A percentile compares a stretch with the other conserved stretches of the same genome.
These are phyloP conservation scores for Drosophila watanabei DNA, from an alignment of 1,140 invertebrate species.

Conservation along the genomic window DNA sequence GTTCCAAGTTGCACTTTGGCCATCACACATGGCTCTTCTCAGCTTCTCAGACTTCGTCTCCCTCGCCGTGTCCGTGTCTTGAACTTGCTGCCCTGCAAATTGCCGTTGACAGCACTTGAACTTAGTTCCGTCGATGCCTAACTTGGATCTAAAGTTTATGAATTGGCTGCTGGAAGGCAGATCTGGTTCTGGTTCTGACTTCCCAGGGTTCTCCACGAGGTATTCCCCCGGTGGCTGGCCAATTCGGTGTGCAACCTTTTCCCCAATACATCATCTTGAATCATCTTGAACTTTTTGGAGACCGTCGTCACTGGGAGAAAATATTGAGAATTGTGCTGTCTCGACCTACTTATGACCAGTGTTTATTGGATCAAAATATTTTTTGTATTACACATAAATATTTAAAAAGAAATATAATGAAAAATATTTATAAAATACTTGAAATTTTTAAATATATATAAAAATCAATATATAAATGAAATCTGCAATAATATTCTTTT, in stretches of 20 bases:
- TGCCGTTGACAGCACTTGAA: conserved; percentile 47
- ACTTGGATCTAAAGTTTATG: conserved; percentile 2
- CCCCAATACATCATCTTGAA: conserved; percentile 41
- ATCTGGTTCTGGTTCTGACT: conserved; percentile 33
- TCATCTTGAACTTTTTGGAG: conserved; percentile 46
- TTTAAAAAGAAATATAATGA: no score
- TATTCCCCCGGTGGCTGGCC: conserved; percentile 29
- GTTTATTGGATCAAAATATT: no score
- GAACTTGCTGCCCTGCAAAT: conserved; percentile 57
- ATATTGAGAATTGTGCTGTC: neutral
- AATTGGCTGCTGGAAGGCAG: conserved; percentile 1
- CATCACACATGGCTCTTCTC: conserved; percentile 46
- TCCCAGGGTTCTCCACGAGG: conserved; percentile 33
- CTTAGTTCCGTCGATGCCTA: conserved; percentile 30
- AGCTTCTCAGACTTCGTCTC: neutral
- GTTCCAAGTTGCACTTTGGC: conserved; percentile 50
- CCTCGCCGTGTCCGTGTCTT: conserved; percentile 19
- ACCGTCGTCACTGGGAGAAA: conserved; percentile 25
- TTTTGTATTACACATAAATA: no score
- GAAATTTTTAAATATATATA: no score
- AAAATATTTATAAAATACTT: no score
- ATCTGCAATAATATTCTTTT: no score
- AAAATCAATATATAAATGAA: no score
- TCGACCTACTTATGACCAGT: neutral
- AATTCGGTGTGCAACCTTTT: conserved; percentile 41